phyloP scores from a whole-genome alignment of 2,797 vertebrate species.

The Streptopelia turtur region DNA sequence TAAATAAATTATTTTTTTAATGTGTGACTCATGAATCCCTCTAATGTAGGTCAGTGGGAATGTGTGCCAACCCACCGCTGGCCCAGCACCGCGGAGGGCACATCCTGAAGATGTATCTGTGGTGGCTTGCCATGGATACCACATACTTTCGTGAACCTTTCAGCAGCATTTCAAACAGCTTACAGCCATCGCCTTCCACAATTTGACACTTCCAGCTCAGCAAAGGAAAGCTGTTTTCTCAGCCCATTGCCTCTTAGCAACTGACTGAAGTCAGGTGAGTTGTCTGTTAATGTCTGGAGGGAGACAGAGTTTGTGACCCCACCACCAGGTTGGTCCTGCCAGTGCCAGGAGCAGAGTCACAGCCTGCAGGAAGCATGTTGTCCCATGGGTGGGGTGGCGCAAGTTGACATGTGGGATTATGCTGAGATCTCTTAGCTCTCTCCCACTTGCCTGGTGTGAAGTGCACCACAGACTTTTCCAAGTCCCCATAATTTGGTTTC shows the following conservation, averaged over 20 bases:
- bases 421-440: neutral
- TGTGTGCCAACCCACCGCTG: neutral
- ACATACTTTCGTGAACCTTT: neutral
- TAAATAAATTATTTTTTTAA: neutral
- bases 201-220: rapidly evolving
- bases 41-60: neutral
- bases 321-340: neutral
- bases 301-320: rapidly evolving
- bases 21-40: neutral
- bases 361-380: neutral
- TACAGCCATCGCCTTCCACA: neutral
- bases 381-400: neutral
- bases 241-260: neutral
- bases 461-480: neutral
- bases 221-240: neutral
- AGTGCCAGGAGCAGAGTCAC: neutral
- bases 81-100: neutral
- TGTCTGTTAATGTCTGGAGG: neutral
- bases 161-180: neutral
- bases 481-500: neutral
- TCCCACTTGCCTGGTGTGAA: neutral
- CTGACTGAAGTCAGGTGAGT: neutral
- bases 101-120: neutral
- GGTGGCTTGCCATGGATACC: neutral
- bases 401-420: rapidly evolving